Conservation (phyloP, 2,797 vertebrate species). For the Chelidonichthys spinosus region DNA sequence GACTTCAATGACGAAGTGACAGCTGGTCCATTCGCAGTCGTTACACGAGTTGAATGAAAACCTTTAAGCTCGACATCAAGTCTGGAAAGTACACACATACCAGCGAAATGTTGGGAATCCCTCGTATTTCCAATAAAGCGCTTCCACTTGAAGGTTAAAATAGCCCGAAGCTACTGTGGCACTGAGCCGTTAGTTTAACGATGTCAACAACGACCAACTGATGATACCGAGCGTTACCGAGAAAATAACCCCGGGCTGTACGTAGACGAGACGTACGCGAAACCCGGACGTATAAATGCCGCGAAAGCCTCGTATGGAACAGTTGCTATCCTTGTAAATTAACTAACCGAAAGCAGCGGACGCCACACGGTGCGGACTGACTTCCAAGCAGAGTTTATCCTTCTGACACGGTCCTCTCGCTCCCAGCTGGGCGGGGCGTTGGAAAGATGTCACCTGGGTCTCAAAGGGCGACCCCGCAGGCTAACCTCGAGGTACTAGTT, state of each 20-base stretch:
- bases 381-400: conserved; percentile 33
- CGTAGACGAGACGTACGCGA: not conserved
- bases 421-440: conserved; percentile 65
- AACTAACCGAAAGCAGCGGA: not conserved
- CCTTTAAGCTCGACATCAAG: not conserved
- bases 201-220: conserved; percentile 36
- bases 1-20: conserved; percentile 12
- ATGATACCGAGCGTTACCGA: not conserved
- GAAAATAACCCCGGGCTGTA: not conserved
- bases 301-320: not conserved
- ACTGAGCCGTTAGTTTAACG: conserved; percentile 24
- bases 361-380: not conserved
- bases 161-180: conserved; percentile 1
- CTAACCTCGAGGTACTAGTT: not conserved
- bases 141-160: not conserved
- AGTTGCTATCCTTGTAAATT: not conserved
- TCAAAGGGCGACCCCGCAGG: conserved; percentile 14
- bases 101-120: not conserved
- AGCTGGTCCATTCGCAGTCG: conserved; percentile 14
- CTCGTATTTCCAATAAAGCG: conserved; percentile 1
- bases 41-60: conserved; percentile 21
- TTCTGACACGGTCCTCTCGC: conserved; percentile 51
- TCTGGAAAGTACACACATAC: not conserved
- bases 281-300: not conserved
- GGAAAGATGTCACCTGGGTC: conserved; percentile 48